phyloP scores from a whole-genome alignment of 1,140 invertebrate genomes.

The Nylanderia fulva region DNA sequence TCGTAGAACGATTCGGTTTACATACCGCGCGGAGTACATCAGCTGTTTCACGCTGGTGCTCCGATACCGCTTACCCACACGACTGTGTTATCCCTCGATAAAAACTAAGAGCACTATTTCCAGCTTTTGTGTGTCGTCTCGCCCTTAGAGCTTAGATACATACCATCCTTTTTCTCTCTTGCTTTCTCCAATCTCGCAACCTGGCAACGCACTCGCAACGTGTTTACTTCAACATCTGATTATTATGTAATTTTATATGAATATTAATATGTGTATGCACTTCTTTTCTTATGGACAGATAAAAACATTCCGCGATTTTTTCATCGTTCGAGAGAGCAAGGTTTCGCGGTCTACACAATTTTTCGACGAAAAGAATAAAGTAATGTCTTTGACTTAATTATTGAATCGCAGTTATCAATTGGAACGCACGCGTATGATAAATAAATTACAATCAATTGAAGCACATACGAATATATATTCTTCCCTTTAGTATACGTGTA shows the following conservation, averaged over 20 bases:
- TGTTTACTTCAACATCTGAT: neutral
- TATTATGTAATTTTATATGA: too few relatives aligned
- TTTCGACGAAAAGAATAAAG: neutral
- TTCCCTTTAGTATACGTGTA: neutral
- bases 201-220: conserved; percentile 33
- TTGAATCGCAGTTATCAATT: neutral
- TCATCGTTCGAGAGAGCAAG: too few relatives aligned
- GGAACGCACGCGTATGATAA: neutral
- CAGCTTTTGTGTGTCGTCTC: conserved; percentile 79
- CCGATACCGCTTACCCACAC: conserved; percentile 83
- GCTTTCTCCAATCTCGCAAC: neutral
- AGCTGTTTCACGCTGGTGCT: conserved; percentile 75
- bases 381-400: neutral
- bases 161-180: conserved; percentile 59
- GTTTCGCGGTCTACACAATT: neutral
- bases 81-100: conserved; percentile 81
- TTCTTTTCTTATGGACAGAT: conserved; percentile 23
- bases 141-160: conserved; percentile 66
- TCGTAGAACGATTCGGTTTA: conserved; percentile 57
- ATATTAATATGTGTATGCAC: conserved; percentile 7
- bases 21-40: conserved; percentile 68
- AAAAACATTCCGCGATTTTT: neutral
- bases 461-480: neutral
- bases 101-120: conserved; percentile 84
- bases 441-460: neutral